Evolutionary conservation across 2,888 invertebrate species (phyloP), one percentile per base, ranked within the genome.

Genomic region (Cheilosia vulpina): DNA sequence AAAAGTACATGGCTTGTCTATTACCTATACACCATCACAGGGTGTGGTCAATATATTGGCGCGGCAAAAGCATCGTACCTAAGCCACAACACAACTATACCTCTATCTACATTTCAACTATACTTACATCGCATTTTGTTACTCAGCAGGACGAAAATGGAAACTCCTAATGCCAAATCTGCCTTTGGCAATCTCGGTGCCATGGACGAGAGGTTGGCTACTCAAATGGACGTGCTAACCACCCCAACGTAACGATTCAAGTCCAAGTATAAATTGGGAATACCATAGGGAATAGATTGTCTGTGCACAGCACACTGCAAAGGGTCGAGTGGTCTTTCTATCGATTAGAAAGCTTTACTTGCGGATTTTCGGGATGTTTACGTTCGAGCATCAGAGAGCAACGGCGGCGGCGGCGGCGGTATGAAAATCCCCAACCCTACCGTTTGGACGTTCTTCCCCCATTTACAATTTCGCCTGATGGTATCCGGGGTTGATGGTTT

Each of bases 281-380:
- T 80, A 85, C 84, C 84, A 80, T 76, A 77, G 76, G 85, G 81
- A 77, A 81, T 85, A 81, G 71, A 77, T 80, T 85, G 85, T 81
- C 66, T 76, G 52, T 24, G 76, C 21, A 68, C 68, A 72, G 85
- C 71, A 81, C 76, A 57, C 68, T 80, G 65, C 50, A 81, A 85
- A 85, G 85, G 85, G 85, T 85, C 85, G 81, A 85, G 76, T 85
- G 85, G 85, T 80, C 76, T 71, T 72, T 66, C 78, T 77, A 85
- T 85, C 85, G 85, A 85, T 85, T 85, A 81, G 85, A 77, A 76
- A 85, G 81, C 76, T 85, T 81, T 80, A 80, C 81, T 85, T 85
- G 81, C 66, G 76, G 76, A 81, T 85, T 85, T 81, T 85, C 72
- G 68, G 71, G 81, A 85, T 85, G 81, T 81, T 85, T 85, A 85